Evolutionary conservation across 2,888 invertebrate genomes (phyloP), one percentile per base, ranked within the genome.

Genomic region (Erannis defoliaria): DNA sequence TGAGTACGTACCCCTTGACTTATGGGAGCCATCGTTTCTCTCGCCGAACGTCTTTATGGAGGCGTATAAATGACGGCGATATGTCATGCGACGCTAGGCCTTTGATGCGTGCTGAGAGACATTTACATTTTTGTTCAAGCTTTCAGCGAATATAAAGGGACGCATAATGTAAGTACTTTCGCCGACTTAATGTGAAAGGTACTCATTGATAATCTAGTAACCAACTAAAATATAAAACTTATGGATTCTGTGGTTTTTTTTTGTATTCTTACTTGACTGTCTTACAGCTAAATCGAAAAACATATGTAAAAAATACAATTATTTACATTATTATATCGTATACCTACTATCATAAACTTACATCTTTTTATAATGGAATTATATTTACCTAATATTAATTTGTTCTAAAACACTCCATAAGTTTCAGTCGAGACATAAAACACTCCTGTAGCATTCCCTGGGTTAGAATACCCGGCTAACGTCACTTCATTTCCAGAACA

Each of bases 361-460:
- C n/a, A n/a, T n/a, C n/a, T n/a, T n/a, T n/a, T n/a, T n/a, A n/a
- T n/a, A n/a, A n/a, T n/a, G n/a, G n/a, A n/a, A n/a, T n/a, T n/a
- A n/a, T n/a, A n/a, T n/a, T n/a, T n/a, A n/a, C n/a, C n/a, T n/a
- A n/a, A n/a, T n/a, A n/a, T n/a, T n/a, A n/a, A n/a, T n/a, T n/a
- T n/a, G n/a, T n/a, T n/a, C n/a, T 67, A 81, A 21, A 75, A 66
- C 1, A 82, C 70, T 35, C 80, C 84, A 64, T 90, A 90, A 55
- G 77, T 73, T 54, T 84, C 84, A 16, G 90, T 90, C 0, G 90
- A 89, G 1, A 85, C 88, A 64, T 91, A 93, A 57, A 85, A 93
- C 3, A 87, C 82, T 5, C 92, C 92, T 10, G 89, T 89, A 0
- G 86, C 86, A 54, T 90, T 91, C 0, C 90, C 91, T 40, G 92